Conservation (phyloP, 2,797 vertebrate species). For the Kryptolebias ocellatus region DNA sequence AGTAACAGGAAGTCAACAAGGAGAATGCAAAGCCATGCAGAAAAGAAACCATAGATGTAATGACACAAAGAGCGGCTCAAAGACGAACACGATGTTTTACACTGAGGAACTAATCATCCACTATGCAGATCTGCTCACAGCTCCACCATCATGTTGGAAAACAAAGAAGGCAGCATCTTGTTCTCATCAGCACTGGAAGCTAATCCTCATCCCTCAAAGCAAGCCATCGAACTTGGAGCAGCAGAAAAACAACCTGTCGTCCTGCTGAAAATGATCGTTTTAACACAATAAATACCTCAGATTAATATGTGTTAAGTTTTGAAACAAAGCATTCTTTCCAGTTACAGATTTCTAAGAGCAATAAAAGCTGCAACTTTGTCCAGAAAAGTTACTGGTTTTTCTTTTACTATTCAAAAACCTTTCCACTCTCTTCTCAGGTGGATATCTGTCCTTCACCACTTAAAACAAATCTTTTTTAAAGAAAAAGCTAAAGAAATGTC, state of each 20-base stretch:
- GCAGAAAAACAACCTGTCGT: slow-evolving; percentile 4
- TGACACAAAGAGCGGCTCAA: slow-evolving; percentile 18
- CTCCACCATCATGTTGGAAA: neutral
- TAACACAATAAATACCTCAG: neutral
- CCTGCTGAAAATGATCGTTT: neutral
- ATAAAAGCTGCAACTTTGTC: too few species aligned
- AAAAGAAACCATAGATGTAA: slow-evolving; percentile 32
- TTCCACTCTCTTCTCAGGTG: too few species aligned
- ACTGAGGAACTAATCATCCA: slow-evolving; percentile 28
- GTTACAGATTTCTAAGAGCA: too few species aligned
- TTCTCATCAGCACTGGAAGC: neutral
- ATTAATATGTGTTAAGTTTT: neutral
- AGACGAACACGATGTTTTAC: slow-evolving; percentile 29
- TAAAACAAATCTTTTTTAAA: too few species aligned
- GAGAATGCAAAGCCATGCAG: slow-evolving; percentile 31
- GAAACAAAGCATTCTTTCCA: neutral
- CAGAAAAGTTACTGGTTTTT: too few species aligned
- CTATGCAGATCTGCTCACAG: slow-evolving; percentile 30
- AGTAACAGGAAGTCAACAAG: slow-evolving; percentile 23
- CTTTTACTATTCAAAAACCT: too few species aligned
- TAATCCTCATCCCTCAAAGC: slow-evolving; percentile 11
- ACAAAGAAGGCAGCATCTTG: slow-evolving; percentile 19
- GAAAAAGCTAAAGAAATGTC: too few species aligned
- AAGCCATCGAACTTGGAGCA: neutral
- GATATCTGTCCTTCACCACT: too few species aligned